These are phyloP conservation scores for Eleutherodactylus coqui DNA, from an alignment of 2,797 vertebrate species.

Conservation along the genomic window DNA sequence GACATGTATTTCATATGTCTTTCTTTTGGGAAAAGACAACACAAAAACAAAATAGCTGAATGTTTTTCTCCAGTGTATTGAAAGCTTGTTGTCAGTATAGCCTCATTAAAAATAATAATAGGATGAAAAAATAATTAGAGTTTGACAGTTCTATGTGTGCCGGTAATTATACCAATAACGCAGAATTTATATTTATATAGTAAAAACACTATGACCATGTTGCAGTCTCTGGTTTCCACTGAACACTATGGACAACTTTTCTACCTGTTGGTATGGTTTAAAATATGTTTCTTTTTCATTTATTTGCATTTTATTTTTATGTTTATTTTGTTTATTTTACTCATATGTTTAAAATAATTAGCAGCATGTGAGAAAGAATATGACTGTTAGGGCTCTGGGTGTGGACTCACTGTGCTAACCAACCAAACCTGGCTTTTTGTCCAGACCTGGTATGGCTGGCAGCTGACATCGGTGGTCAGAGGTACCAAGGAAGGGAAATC, in stretches of 20 bases:
- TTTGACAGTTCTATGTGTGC: not conserved
- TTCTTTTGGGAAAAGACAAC: not conserved
- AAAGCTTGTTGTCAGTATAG: slow-evolving; percentile 6
- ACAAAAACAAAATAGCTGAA: not conserved
- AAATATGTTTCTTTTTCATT: not conserved
- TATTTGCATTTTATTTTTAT: not conserved
- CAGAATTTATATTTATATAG: not conserved
- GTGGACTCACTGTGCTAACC: too few relatives aligned
- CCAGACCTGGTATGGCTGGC: too few relatives aligned
- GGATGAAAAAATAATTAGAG: not conserved
- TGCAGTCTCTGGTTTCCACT: not conserved
- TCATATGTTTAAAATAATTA: too few relatives aligned
- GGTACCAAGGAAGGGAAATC: too few relatives aligned
- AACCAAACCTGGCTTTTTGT: too few relatives aligned
- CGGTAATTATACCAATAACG: not conserved
- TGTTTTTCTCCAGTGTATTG: slow-evolving; percentile 4
- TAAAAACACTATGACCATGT: not conserved
- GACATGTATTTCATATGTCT: not conserved
- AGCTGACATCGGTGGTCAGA: too few relatives aligned
- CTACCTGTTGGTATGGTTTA: not conserved
- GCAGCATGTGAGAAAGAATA: too few relatives aligned
- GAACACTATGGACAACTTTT: not conserved
- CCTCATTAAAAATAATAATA: slow-evolving; percentile 27
- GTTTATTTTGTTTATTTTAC: not conserved
- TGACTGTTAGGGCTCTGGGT: too few relatives aligned